Percentiles rank a stretch among this genome's conserved stretches.
Conservation (phyloP, 2,888 invertebrate genomes). For the Leucoptera coffeella region DNA sequence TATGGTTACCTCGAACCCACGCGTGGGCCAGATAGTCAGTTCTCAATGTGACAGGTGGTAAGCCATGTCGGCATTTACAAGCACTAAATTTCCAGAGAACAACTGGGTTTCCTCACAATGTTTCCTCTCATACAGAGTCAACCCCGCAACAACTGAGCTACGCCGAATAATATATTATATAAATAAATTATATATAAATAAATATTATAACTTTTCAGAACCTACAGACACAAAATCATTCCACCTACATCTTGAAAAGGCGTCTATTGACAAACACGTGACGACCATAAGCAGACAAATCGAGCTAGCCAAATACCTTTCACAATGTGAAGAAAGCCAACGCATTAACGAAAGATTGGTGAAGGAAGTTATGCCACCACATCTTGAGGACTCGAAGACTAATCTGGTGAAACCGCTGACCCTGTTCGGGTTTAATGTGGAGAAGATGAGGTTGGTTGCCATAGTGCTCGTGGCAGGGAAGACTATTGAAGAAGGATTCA, state of each 20-base stretch:
- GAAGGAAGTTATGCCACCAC: slow-evolving; percentile 25
- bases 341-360: slow-evolving; percentile 29
- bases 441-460: slow-evolving; percentile 65
- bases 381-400: slow-evolving; percentile 11
- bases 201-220: slow-evolving; percentile 20
- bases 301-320: slow-evolving; percentile 69
- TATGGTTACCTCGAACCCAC: no score
- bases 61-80: no score
- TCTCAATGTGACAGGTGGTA: no score
- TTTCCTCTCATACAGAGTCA: no score
- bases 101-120: no score
- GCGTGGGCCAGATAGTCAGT: no score
- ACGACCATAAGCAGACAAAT: slow-evolving; percentile 75
- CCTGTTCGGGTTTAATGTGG: slow-evolving; percentile 62
- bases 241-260: slow-evolving; percentile 64
- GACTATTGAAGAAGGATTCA: slow-evolving; percentile 65
- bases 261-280: slow-evolving; percentile 70
- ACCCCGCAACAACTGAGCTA: no score
- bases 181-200: slow-evolving; percentile 1
- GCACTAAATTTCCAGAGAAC: no score
- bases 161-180: no score
- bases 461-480: slow-evolving; percentile 61
- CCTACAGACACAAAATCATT: slow-evolving; percentile 47
- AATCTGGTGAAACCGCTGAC: slow-evolving; percentile 53
- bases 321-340: slow-evolving; percentile 55